phyloP scores from a whole-genome alignment of 2,113 vertebrate species.

The Sciurus niger region DNA sequence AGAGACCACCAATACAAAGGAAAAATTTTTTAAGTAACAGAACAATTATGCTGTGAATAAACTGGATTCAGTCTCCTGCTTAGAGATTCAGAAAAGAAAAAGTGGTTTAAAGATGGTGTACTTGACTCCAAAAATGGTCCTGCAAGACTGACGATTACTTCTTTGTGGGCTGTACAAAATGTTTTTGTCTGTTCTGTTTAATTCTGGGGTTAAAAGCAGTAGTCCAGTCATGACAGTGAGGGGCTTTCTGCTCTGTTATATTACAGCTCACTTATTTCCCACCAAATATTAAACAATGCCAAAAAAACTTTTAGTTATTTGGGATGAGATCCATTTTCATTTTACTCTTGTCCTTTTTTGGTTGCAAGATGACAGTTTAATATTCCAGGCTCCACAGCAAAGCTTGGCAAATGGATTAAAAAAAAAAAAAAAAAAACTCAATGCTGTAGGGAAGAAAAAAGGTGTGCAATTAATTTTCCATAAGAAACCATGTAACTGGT shows the following conservation, averaged over 20 bases:
- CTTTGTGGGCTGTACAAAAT: conserved; percentile 17
- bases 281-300: conserved; percentile 84
- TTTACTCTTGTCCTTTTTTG: conserved; percentile 81
- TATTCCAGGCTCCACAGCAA: conserved; percentile 78
- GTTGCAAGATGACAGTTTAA: conserved; percentile 83
- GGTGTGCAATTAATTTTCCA: conserved; percentile 80
- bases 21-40: not conserved
- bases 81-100: not conserved
- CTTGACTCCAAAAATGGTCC: conserved; percentile 75
- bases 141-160: conserved; percentile 31
- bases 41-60: not conserved
- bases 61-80: not conserved
- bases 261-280: conserved; percentile 76
- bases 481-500: conserved; percentile 53
- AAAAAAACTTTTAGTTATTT: conserved; percentile 84
- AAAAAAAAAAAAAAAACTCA: conserved; percentile 32
- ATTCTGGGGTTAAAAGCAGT: conserved; percentile 79
- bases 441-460: conserved; percentile 64
- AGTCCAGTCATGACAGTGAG: conserved; percentile 68
- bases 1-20: not conserved
- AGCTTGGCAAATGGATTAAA: conserved; percentile 69
- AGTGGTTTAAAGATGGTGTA: conserved; percentile 48
- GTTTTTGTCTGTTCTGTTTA: conserved; percentile 77
- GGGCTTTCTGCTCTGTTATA: conserved; percentile 75
- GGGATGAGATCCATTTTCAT: conserved; percentile 81